Percentiles rank a stretch among this genome's conserved stretches.
Conservation (phyloP, 2,797 vertebrate species). For the Lindbergichthys nudifrons region DNA sequence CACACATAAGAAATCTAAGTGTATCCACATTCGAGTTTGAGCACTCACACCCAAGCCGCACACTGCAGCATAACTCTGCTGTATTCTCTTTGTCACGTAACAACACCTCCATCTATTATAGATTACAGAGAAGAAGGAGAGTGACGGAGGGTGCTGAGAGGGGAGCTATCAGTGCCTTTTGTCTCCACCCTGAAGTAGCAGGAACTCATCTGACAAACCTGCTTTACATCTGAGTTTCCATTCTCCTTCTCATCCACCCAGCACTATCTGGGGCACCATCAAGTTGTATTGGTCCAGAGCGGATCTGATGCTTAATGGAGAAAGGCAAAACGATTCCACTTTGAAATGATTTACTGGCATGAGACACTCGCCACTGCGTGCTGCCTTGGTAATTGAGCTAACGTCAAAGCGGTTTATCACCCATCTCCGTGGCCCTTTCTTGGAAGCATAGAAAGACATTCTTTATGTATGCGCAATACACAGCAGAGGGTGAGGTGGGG, state of each 20-base stretch:
- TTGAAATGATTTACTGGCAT: conserved; percentile 70
- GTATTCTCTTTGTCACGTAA: conserved; percentile 72
- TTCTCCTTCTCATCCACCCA: conserved; percentile 43
- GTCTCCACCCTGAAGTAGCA: conserved; percentile 61
- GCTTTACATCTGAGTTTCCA: conserved; percentile 48
- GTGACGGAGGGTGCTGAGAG: conserved; percentile 56
- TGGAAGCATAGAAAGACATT: conserved; percentile 49
- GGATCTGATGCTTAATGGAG: conserved; percentile 58
- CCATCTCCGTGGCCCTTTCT: conserved; percentile 38
- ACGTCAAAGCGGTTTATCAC: conserved; percentile 66
- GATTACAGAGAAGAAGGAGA: conserved; percentile 70
- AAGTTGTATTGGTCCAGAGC: conserved; percentile 46
- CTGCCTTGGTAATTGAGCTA: conserved; percentile 62
- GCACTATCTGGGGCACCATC: conserved; percentile 66
- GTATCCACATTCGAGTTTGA: conserved; percentile 19
- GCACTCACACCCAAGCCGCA: conserved; percentile 26
- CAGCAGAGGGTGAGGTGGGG: conserved; percentile 13
- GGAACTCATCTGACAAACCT: conserved; percentile 66
- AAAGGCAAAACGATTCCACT: conserved; percentile 60
- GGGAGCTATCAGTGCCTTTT: conserved; percentile 65
- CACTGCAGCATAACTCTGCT: conserved; percentile 37
- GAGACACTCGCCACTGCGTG: conserved; percentile 47
- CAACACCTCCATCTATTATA: conserved; percentile 79
- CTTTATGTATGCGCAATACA: conserved; percentile 49
- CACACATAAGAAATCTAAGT: conserved; percentile 21